Evolutionary conservation across 2,113 vertebrate species (phyloP).

Genomic region (Canis aureus): DNA sequence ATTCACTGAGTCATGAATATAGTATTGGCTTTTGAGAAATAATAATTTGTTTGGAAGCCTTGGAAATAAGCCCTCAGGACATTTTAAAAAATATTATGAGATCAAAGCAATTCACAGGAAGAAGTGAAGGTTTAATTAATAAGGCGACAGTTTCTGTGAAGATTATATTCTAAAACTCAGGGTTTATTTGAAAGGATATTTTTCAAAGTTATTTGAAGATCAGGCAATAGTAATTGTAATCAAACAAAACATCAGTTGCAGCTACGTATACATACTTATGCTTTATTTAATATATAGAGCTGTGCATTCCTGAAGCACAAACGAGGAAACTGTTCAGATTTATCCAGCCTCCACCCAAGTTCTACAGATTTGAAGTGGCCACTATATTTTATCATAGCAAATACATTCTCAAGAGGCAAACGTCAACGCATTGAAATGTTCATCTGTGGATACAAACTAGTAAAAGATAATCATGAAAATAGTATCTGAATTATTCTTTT

Average conservation of each 20-base stretch:
- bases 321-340: neutral
- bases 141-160: neutral
- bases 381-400: neutral
- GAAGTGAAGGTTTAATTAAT: conserved; percentile 66
- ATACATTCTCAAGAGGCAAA: neutral
- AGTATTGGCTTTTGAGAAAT: neutral
- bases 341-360: neutral
- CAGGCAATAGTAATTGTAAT: neutral
- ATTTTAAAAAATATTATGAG: neutral
- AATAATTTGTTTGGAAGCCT: conserved; percentile 32
- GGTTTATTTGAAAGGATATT: conserved; percentile 46
- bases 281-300: neutral
- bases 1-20: neutral
- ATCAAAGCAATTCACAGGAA: conserved; percentile 48
- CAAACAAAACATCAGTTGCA: neutral
- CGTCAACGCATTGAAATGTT: neutral
- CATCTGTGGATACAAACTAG: neutral
- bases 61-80: conserved; percentile 34
- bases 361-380: neutral
- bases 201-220: conserved; percentile 48
- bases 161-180: neutral
- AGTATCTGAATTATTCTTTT: neutral
- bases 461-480: neutral
- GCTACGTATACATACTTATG: neutral
- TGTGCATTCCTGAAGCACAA: neutral